These are phyloP conservation scores for Apus apus DNA, from an alignment of 2,113 vertebrate species.

Conservation along the genomic window DNA sequence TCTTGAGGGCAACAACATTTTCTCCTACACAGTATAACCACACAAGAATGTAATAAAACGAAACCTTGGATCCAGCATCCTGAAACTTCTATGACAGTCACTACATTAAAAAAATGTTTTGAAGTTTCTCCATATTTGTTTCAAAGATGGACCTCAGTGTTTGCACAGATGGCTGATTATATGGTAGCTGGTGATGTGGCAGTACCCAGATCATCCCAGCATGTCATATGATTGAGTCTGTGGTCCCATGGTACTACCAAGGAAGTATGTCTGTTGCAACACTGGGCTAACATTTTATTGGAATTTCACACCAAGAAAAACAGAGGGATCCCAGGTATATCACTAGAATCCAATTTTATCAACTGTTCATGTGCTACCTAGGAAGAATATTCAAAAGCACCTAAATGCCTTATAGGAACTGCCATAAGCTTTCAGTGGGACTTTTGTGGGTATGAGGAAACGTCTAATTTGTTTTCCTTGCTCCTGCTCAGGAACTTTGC, in stretches of 20 bases:
- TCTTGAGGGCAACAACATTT: not conserved
- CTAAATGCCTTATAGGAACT: not conserved
- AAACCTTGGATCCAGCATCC: not conserved
- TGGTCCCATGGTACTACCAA: not conserved
- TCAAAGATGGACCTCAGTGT: not conserved
- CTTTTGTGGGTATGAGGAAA: not conserved
- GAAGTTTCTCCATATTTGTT: not conserved
- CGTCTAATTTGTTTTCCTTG: not conserved
- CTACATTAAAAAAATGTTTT: not conserved
- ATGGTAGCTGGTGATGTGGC: not conserved
- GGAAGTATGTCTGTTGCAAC: not conserved
- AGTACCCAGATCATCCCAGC: not conserved
- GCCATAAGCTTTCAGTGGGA: not conserved
- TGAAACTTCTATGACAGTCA: not conserved
- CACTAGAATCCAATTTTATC: not conserved
- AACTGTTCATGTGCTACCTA: not conserved
- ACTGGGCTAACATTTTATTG: not conserved
- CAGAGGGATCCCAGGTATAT: not conserved
- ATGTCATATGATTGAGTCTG: not conserved
- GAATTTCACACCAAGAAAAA: not conserved
- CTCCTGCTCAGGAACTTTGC: not conserved
- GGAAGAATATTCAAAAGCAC: not conserved
- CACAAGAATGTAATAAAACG: not conserved
- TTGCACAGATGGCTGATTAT: not conserved
- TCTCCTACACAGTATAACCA: not conserved